Percentiles rank a stretch among this genome's conserved stretches.
Evolutionary conservation across 2,888 invertebrate genomes (phyloP).

Genomic region (Celastrina argiolus): DNA sequence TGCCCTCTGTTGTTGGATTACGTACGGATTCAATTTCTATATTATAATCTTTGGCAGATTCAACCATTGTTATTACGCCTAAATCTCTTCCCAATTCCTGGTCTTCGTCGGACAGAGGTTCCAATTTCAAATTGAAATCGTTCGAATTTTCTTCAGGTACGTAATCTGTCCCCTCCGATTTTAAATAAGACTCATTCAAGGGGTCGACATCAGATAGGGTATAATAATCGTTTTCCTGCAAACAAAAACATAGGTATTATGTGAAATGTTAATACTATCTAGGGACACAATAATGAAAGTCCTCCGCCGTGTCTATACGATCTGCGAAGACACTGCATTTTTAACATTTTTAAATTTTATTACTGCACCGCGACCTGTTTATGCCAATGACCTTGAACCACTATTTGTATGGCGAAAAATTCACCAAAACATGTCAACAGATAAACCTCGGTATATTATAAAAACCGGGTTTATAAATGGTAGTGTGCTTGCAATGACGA

Average conservation of each 20-base stretch:
- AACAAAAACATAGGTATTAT: neutral
- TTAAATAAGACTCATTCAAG: neutral
- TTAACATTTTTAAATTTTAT: too few relatives aligned
- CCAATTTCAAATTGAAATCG: constrained; percentile 15
- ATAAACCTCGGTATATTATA: too few relatives aligned
- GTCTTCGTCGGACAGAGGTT: constrained; percentile 13
- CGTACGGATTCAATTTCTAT: neutral
- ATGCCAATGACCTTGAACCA: too few relatives aligned
- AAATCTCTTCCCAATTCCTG: constrained; percentile 11
- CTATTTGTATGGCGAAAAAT: too few relatives aligned
- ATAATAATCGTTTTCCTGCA: neutral
- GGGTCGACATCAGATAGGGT: neutral
- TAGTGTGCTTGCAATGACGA: too few relatives aligned
- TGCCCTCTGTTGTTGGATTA: neutral
- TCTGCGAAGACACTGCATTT: too few relatives aligned
- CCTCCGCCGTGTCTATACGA: too few relatives aligned
- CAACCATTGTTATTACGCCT: neutral
- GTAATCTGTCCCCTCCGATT: neutral
- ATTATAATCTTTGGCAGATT: neutral
- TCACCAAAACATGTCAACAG: too few relatives aligned
- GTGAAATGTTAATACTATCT: neutral
- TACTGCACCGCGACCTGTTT: too few relatives aligned
- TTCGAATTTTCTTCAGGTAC: neutral
- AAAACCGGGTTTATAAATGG: too few relatives aligned
- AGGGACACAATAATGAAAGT: too few relatives aligned